Conservation (phyloP, 2,797 vertebrate genomes). For the Pelodytes ibericus region DNA sequence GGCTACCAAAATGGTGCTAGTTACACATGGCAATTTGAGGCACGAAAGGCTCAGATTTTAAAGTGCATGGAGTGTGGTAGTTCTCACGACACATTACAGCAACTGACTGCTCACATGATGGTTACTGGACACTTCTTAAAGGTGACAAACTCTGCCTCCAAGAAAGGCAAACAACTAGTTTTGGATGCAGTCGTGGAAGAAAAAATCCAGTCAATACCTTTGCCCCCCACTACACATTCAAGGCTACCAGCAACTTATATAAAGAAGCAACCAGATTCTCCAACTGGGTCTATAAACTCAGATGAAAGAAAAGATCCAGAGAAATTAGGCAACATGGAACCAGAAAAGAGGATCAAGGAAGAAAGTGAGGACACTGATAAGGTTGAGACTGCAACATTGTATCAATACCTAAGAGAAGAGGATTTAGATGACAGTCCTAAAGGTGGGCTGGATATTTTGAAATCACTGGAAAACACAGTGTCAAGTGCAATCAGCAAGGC, state of each 20-base stretch:
- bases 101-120: conserved; percentile 99
- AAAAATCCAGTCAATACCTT: conserved; percentile 95
- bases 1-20: conserved; percentile 99
- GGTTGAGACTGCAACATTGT: conserved; percentile 77
- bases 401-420: conserved; percentile 94
- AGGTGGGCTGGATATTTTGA: conserved; percentile 93
- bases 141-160: conserved; percentile 96
- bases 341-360: conserved; percentile 89
- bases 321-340: conserved; percentile 67
- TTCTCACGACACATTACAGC: conserved; percentile 96
- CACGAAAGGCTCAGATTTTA: conserved; percentile 96
- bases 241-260: conserved; percentile 81
- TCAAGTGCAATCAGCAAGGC: conserved; percentile 97
- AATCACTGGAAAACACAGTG: conserved; percentile 95
- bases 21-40: conserved; percentile 99
- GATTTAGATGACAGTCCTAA: conserved; percentile 93
- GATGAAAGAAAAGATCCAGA: conserved; percentile 83
- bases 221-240: conserved; percentile 89
- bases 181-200: conserved; percentile 92
- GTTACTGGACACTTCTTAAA: conserved; percentile 97
- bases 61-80: conserved; percentile 99
- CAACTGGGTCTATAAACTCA: conserved; percentile 66
- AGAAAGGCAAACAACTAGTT: conserved; percentile 96
- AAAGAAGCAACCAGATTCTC: conserved; percentile 87
- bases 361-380: conserved; percentile 86